Evolutionary conservation across 2,113 vertebrate species (phyloP).

Genomic region (Eretmochelys imbricata): DNA sequence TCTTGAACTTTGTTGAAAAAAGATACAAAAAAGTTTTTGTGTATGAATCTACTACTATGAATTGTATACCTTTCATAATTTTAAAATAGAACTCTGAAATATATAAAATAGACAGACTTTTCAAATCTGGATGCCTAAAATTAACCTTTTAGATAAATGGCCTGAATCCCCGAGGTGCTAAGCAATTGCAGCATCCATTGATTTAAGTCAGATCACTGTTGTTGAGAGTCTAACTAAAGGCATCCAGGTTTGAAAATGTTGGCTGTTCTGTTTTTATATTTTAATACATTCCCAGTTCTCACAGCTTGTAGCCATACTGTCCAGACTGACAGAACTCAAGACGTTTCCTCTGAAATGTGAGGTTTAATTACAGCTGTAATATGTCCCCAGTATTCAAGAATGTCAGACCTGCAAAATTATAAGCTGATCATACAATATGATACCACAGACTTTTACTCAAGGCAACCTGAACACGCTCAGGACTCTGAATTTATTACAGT

Average conservation of each 20-base stretch:
- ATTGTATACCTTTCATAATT: background rate
- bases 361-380: background rate
- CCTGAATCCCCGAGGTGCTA: background rate
- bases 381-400: background rate
- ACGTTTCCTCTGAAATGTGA: background rate
- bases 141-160: background rate
- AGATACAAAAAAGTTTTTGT: background rate
- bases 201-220: background rate
- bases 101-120: background rate
- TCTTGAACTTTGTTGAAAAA: background rate
- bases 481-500: rapidly evolving
- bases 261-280: background rate
- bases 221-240: background rate
- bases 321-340: background rate
- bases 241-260: background rate
- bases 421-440: background rate
- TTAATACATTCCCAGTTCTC: background rate
- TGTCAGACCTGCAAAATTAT: background rate
- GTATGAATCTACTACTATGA: background rate
- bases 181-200: background rate
- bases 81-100: background rate
- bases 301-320: background rate
- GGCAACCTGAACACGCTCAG: background rate
- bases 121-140: background rate
- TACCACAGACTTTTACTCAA: background rate